Evolutionary conservation across 2,113 vertebrate species (phyloP).

Genomic region (Tragelaphus imberbis): DNA sequence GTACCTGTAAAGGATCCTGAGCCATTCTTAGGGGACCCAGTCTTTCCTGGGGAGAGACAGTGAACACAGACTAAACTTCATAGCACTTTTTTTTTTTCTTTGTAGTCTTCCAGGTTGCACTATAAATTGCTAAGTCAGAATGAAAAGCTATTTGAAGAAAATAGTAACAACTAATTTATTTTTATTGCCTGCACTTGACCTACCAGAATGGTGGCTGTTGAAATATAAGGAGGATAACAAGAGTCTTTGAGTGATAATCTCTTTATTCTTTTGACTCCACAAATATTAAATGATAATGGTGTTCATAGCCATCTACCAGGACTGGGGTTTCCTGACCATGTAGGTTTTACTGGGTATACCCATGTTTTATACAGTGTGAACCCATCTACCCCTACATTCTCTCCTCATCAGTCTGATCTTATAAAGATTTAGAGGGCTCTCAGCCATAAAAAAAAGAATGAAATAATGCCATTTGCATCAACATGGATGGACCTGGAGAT

Average conservation of each 20-base stretch:
- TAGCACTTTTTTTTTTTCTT: background rate
- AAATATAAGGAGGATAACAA: background rate
- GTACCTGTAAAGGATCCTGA: background rate
- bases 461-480: background rate
- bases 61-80: background rate
- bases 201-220: background rate
- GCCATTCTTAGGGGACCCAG: background rate
- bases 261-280: background rate
- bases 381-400: background rate
- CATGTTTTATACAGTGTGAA: background rate
- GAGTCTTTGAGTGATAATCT: background rate
- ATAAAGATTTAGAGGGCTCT: background rate
- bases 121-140: background rate
- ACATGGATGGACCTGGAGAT: background rate
- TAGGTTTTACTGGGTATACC: rapidly evolving
- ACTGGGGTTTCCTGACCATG: background rate
- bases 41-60: background rate
- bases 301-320: background rate
- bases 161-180: background rate
- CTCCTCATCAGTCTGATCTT: background rate
- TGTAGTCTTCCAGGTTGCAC: background rate
- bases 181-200: background rate
- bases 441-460: background rate
- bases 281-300: background rate
- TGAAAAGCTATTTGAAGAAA: slow-evolving; percentile 15